Base-by-base conservation (phyloP, 2,113 vertebrate genomes). In the Dipodomys spectabilis region DNA sequence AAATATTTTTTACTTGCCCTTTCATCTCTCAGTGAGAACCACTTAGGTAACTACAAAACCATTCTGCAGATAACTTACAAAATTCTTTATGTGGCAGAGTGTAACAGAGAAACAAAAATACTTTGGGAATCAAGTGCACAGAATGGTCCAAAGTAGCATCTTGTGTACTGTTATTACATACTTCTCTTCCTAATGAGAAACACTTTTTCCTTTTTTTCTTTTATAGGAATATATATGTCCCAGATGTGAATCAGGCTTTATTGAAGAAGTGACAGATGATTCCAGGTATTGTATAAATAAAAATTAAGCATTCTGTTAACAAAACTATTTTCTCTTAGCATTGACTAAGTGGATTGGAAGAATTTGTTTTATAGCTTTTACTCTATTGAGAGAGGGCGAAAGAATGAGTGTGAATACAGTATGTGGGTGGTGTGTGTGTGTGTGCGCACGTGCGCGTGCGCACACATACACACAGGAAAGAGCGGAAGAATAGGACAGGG, bases 181-280 rank as follows among this genome's bases (percentile, higher is more conserved):
- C 18, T 62, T 87, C 60, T 45, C 3, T 85, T 89, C 65, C 79
- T 97, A 18, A 91, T 82, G 23, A 65, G 71, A 88, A 32, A 44
- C 9, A 49, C 88, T 72, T 82, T 32, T 82, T 49, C 10, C 57
- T 90, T 83, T 35, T 83, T 39, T 94, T 96, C 73, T 96, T 93
- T 97, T 65, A 0, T 97, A 99, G 99, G 99, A 99, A 90, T 99
- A 99, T 96, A 99, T 98, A 64, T 99, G 99, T 96, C 99, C 99
- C 8, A 97, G 99, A 95, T 99, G 99, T 96, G 99, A 99, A 86
- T 99, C 99, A 0, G 99, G 99, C 84, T 99, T 99, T 90, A 99
- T 99, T 28, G 99, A 99, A 95, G 99, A 99, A 98, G 99, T 99
- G 96, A 99, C 99, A 35, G 99, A 99, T 95, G 99, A 99, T 95